phyloP scores from a whole-genome alignment of 2,888 invertebrate genomes.

The Drosophila nr. fundita region DNA sequence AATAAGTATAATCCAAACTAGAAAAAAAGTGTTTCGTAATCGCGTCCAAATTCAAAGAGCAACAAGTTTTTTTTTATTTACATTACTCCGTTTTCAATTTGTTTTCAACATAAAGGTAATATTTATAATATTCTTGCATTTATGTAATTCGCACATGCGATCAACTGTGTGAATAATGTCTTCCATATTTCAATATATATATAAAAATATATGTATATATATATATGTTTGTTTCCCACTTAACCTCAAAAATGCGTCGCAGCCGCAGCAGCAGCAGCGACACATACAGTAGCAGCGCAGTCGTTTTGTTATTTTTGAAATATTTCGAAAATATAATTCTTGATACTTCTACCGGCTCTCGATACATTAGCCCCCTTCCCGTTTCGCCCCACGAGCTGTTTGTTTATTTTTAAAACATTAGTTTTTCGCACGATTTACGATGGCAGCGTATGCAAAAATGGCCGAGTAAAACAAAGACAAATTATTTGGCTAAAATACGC shows the following conservation, averaged over 20 bases:
- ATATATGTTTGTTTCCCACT: constrained; percentile 37
- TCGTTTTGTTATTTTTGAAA: constrained; percentile 64
- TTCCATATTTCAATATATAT: constrained; percentile 25
- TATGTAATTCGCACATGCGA: constrained; percentile 49
- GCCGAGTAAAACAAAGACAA: constrained; percentile 15
- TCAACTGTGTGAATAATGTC: constrained; percentile 11
- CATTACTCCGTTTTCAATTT: constrained; percentile 11
- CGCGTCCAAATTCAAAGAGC: constrained; percentile 41
- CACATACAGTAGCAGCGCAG: constrained; percentile 18
- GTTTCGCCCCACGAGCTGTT: constrained; percentile 33
- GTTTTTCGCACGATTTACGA: constrained; percentile 67
- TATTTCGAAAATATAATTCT: constrained; percentile 70
- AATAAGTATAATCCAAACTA: constrained; percentile 11
- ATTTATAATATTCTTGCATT: constrained; percentile 24
- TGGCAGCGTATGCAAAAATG: constrained; percentile 32
- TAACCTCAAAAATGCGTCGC: constrained; percentile 68
- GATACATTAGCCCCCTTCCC: constrained; percentile 9
- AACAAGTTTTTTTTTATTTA: constrained; percentile 50
- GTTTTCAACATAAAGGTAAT: constrained; percentile 26
- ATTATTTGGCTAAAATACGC: constrained; percentile 25
- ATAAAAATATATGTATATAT: background rate
- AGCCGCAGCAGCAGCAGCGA: constrained; percentile 2
- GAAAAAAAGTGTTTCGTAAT: constrained; percentile 76
- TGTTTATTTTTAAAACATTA: constrained; percentile 74
- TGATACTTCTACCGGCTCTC: constrained; percentile 52